Evolutionary conservation across 2,797 vertebrate genomes (phyloP).

Genomic region (Morelia viridis): DNA sequence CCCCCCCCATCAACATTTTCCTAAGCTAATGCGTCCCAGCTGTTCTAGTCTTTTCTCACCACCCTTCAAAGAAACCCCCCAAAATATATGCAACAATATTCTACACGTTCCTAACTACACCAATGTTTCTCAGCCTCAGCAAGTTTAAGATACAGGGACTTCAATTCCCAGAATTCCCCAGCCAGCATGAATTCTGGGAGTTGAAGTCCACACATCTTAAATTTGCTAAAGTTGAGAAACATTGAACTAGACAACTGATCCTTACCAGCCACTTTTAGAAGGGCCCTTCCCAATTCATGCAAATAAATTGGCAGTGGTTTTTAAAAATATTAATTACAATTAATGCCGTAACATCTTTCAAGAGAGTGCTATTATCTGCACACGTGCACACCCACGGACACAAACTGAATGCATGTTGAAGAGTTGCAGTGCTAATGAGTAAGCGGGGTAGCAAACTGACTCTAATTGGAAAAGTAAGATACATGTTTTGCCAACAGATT

Average conservation of each 20-base stretch:
- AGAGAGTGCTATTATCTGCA: background rate
- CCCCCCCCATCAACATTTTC: background rate
- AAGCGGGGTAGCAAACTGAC: background rate
- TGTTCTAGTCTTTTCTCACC: background rate
- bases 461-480: background rate
- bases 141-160: background rate
- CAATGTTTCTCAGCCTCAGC: background rate
- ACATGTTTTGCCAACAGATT: background rate
- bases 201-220: background rate
- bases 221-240: background rate
- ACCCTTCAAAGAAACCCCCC: background rate
- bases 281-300: background rate
- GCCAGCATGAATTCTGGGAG: background rate
- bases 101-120: background rate
- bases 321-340: background rate
- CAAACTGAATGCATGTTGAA: background rate
- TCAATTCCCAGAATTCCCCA: background rate
- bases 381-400: background rate
- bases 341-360: background rate
- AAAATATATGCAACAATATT: background rate
- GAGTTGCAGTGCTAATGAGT: background rate
- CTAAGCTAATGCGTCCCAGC: background rate
- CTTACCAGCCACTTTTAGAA: background rate
- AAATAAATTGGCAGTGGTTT: background rate
- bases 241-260: background rate